Conservation (phyloP, 2,888 invertebrate species). For the Tanytarsus gracilentus region DNA sequence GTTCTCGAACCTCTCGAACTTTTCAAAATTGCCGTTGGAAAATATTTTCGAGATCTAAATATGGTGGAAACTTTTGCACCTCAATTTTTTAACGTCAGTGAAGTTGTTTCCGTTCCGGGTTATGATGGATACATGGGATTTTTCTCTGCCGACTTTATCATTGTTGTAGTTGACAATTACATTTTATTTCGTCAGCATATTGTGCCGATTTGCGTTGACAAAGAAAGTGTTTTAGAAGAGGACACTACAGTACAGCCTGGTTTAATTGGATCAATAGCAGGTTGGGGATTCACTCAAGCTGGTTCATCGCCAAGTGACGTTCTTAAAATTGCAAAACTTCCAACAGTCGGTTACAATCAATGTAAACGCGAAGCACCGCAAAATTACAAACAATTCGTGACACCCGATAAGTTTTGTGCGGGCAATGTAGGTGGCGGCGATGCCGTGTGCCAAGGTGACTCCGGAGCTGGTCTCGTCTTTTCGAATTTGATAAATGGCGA, state of each 20-base stretch:
- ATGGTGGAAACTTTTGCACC: not conserved
- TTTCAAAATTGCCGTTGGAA: not conserved
- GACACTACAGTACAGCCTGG: not conserved
- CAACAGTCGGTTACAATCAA: constrained; percentile 27
- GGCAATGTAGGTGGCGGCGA: constrained; percentile 31
- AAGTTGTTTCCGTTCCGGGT: constrained; percentile 6
- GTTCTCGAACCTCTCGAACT: not conserved
- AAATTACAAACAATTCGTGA: constrained; percentile 31
- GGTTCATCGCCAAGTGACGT: constrained; percentile 18
- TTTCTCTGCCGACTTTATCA: constrained; percentile 3
- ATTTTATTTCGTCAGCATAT: constrained; percentile 9
- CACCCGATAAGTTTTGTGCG: constrained; percentile 39
- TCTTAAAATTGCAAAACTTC: constrained; percentile 29
- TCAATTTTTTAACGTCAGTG: constrained; percentile 1
- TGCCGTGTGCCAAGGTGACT: constrained; percentile 24
- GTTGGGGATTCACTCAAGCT: constrained; percentile 30
- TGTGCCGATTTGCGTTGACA: constrained; percentile 4
- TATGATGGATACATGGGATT: constrained; percentile 15
- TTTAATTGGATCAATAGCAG: constrained; percentile 14
- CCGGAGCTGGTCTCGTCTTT: not conserved
- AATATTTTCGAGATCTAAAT: not conserved
- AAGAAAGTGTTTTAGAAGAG: not conserved
- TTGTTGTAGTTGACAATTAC: constrained; percentile 5
- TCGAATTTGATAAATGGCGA: not conserved
- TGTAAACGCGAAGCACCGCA: constrained; percentile 30